These are phyloP conservation scores for Hypselothyrea guttata DNA, from an alignment of 2,888 invertebrate genomes.

Conservation along the genomic window DNA sequence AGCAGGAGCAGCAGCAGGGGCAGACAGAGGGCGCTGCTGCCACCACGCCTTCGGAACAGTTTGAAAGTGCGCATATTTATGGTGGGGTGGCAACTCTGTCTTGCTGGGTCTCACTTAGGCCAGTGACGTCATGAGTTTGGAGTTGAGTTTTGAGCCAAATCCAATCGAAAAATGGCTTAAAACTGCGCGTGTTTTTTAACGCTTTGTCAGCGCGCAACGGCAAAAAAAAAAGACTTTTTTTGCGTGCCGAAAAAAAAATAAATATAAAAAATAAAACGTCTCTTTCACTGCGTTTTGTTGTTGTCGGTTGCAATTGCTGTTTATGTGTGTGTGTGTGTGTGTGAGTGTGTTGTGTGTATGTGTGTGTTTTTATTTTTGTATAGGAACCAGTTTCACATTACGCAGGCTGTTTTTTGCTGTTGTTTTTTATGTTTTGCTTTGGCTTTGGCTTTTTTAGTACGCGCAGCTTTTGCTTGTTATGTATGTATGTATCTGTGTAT, in stretches of 20 bases:
- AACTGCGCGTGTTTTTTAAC: constrained; percentile 47
- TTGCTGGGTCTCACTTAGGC: constrained; percentile 5
- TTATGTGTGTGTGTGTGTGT: constrained; percentile 37
- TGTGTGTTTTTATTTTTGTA: constrained; percentile 21
- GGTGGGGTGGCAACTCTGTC: too few species aligned
- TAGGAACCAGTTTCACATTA: constrained; percentile 75
- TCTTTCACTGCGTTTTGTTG: constrained; percentile 67
- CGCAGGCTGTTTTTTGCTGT: constrained; percentile 58
- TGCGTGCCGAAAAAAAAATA: constrained; percentile 57
- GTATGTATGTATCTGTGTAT: not conserved
- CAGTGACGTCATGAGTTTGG: constrained; percentile 63
- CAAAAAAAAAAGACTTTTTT: constrained; percentile 40
- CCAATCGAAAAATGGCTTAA: not conserved
- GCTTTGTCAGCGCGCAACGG: constrained; percentile 46
- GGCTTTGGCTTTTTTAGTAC: constrained; percentile 42
- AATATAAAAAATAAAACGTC: constrained; percentile 33
- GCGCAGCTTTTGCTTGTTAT: constrained; percentile 38
- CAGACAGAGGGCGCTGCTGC: constrained; percentile 47
- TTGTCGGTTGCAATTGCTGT: constrained; percentile 38
- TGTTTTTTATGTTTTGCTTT: constrained; percentile 36
- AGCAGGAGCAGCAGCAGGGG: constrained; percentile 75
- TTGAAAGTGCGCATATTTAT: constrained; percentile 68
- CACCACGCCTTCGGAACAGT: constrained; percentile 39
- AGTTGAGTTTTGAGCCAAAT: constrained; percentile 8
- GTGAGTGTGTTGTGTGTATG: constrained; percentile 7